Evolutionary conservation across 2,797 vertebrate genomes (phyloP), one percentile per base, ranked within the genome.

Genomic region (Arrhamphus sclerolepis): DNA sequence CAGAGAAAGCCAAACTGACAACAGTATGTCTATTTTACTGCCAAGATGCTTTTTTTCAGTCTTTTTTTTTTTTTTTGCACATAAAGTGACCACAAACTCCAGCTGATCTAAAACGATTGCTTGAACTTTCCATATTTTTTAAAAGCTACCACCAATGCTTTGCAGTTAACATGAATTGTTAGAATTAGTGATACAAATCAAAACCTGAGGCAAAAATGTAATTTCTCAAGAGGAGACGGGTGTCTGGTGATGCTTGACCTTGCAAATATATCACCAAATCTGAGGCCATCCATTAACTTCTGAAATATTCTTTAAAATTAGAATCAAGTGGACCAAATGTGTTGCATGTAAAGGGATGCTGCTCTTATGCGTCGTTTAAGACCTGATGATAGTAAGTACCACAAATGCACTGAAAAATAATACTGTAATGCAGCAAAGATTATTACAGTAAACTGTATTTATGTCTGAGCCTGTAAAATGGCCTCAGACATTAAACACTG

Each of bases 401-500:
- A 56, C 41, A 61, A 28, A 44, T 11, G 13, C 34, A 38, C 14
- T 48, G 52, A 7, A 62, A 55, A 66, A 10, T 16, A 1, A 56
- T 41, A 38, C 14, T 3, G 61, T 8, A 52, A 6, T 41, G 28
- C 62, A 57, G 55, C 13, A 13, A 14, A 38, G 11, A 58, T 3
- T 26, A 17, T 53, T 42, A 50, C 46, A 65, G 24, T 22, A 34
- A 66, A 50, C 19, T 68, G 73, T 70, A 72, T 77, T 59, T 55
- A 50, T 52, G 47, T 50, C 17, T 51, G 17, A 66, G 61, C 52
- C 75, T 43, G 41, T 59, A 39, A 77, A 69, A 68, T 69, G 42
- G 49, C 52, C 52, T 29, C 50, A 71, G 55, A 76, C 55, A 63
- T 76, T 70, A 76, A 84, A 82, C 59, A 77, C 57, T 52, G 63